These are phyloP conservation scores for Egretta garzetta DNA, from an alignment of 2,113 vertebrate genomes.

Conservation along the genomic window DNA sequence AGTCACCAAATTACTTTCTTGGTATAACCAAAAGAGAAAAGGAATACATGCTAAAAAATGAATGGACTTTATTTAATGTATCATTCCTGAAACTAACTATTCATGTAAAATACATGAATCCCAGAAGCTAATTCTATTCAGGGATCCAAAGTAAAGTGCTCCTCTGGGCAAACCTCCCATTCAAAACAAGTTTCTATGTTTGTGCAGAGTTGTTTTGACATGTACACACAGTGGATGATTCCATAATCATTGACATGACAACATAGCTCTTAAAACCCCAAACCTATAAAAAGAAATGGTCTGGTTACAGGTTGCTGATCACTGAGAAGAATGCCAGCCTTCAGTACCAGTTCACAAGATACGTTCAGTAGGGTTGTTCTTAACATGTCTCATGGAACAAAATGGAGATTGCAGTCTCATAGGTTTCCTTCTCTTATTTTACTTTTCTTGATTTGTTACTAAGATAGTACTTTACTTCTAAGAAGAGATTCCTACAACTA, in stretches of 20 bases:
- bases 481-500: background rate
- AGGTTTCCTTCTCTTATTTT: background rate
- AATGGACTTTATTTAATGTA: constrained; percentile 29
- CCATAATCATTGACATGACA: background rate
- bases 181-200: background rate
- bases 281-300: background rate
- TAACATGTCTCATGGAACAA: background rate
- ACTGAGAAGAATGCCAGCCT: background rate
- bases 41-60: constrained; percentile 2
- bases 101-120: constrained; percentile 52
- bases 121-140: constrained; percentile 17
- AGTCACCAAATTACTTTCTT: background rate
- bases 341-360: background rate
- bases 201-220: background rate
- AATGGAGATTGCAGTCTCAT: background rate
- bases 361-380: background rate
- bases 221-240: background rate
- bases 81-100: background rate
- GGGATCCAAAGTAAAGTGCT: constrained; percentile 7
- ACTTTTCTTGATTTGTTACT: background rate
- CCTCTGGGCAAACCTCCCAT: background rate
- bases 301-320: background rate
- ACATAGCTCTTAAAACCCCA: background rate
- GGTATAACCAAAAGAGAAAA: background rate
- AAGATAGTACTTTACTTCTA: background rate